Base-by-base conservation (phyloP, 92 coral and sea anemone species). In the Paragorgia papillata region DNA sequence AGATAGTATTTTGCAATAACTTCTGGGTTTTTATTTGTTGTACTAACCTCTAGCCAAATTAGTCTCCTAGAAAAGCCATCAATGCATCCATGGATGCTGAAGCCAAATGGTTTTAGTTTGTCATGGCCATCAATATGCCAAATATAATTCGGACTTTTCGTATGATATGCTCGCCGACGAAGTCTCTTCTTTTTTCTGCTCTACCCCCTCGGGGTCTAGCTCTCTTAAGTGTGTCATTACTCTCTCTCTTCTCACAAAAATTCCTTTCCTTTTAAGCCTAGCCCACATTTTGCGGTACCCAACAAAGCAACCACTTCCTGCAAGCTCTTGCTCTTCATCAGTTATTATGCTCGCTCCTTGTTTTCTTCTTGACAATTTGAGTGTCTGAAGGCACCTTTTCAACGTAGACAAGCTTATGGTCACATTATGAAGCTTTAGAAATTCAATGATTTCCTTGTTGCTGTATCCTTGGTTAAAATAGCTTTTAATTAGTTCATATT, bases 171-270 rank as follows among this genome's bases (percentile, higher is more conserved):
- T 58, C 88, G 39, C 29, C 80, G 57, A 17, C 80, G 75, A 8
- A 69, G 34, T 21, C 75, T 58, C 40, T 84, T 78, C 73, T 32
- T 68, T 69, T 13, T 14, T 53, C 88, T 17, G 62, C 84, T 78
- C 87, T n/a, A 83, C 80, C 0, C 88, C 80, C 27, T 79, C 88
- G n/a, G 88, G 88, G 31, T 69, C 84, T 12, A 78, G 75, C 18
- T 84, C 75, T 50, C 44, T 78, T 21, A 84, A 53, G 44, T 64
- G 46, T 10, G 14, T 49, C 83, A 68, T 68, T 43, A 83, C 80
- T 9, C 44, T 75, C 9, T 21, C 54, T 57, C 87, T 66, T 50
- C 66, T 66, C 33, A 83, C 87, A 15, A 69, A 13, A 54, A 59
- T 26, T 22, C 83, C 83, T 40, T 61, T 68, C 9, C 26, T 67